phyloP scores from a whole-genome alignment of 92 coral and sea anemone species.

The Bergia sp. region DNA sequence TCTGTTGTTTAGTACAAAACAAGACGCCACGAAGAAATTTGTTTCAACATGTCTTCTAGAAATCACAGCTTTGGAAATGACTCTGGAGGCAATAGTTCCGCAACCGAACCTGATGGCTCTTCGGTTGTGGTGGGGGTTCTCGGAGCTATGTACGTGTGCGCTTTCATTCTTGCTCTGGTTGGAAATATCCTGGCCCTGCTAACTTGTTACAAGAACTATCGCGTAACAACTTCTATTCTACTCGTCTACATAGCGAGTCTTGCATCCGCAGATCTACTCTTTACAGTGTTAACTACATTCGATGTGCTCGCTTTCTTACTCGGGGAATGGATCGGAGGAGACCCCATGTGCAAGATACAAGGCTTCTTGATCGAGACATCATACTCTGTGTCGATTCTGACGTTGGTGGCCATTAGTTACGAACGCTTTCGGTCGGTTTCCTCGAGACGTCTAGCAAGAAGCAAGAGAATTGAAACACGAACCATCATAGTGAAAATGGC shows the following conservation, averaged over 20 bases:
- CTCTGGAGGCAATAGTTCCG: background rate
- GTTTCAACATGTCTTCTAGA: conserved; percentile 2
- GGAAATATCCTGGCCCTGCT: conserved; percentile 71
- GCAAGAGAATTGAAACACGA: conserved; percentile 71
- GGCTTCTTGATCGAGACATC: conserved; percentile 80
- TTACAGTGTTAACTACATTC: conserved; percentile 68
- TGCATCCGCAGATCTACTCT: conserved; percentile 80
- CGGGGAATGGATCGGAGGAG: conserved; percentile 80
- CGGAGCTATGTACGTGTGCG: conserved; percentile 14
- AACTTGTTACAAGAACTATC: conserved; percentile 86
- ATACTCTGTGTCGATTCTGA: conserved; percentile 79
- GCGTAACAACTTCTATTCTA: conserved; percentile 72
- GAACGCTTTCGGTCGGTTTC: conserved; percentile 78
- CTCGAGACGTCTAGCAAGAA: conserved; percentile 70
- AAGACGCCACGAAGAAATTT: background rate
- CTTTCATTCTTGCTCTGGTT: conserved; percentile 13
- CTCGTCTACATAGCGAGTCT: conserved; percentile 84
- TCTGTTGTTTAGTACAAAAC: background rate
- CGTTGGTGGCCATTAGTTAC: conserved; percentile 84
- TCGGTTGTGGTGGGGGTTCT: conserved; percentile 18
- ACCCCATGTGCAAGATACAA: conserved; percentile 76
- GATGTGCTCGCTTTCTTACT: conserved; percentile 68
- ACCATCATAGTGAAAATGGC: conserved; percentile 71
- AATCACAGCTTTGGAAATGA: background rate
- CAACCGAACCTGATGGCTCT: background rate